Evolutionary conservation across 1,140 invertebrate genomes (phyloP), one percentile per base, ranked within the genome.

Genomic region (Oryctes rhinoceros): DNA sequence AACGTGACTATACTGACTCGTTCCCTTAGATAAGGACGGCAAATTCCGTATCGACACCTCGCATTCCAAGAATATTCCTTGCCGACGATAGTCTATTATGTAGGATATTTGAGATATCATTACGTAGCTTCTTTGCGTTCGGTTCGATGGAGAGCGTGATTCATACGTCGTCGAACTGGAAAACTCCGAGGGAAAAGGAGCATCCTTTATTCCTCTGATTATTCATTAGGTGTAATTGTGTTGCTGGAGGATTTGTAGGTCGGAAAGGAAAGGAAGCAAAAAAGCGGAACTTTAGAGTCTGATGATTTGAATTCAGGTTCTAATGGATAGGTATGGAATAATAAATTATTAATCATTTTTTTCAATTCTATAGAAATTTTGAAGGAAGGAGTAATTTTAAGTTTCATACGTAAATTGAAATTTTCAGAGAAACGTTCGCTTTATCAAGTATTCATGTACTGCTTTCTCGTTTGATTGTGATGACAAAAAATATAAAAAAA

Each of bases 61-160:
- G 35, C 18, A 71, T 71, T 71, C 65, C 65, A 24, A 37, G 65
- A 30, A 71, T 71, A 71, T 71, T 71, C 65, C 65, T 35, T 37
- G 24, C 65, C 65, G 24, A 71, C 65, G 65, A 71, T 71, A 71
- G 65, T 71, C 65, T 71, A 71, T 71, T 71, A 71, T 71, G 65
- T 71, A 30, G 65, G 65, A 71, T 71, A 71, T 71, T 71, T 71
- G 65, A 71, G 65, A 71, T 71, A 71, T 71, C 65, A 71, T 71
- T 71, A 71, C 65, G 65, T 71, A 71, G 65, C 20, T 71, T 71
- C 65, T 71, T 71, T 71, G 35, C 65, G 65, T 71, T 71, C 30
- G 11, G 18, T 15, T 71, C 65, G 15, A 18, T 35, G 20, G 65
- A 71, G 24, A 71, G 20, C 65, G 65, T 71, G 65, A 71, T 71